phyloP scores from a whole-genome alignment of 2,113 vertebrate genomes.

The Corythoichthys intestinalis region DNA sequence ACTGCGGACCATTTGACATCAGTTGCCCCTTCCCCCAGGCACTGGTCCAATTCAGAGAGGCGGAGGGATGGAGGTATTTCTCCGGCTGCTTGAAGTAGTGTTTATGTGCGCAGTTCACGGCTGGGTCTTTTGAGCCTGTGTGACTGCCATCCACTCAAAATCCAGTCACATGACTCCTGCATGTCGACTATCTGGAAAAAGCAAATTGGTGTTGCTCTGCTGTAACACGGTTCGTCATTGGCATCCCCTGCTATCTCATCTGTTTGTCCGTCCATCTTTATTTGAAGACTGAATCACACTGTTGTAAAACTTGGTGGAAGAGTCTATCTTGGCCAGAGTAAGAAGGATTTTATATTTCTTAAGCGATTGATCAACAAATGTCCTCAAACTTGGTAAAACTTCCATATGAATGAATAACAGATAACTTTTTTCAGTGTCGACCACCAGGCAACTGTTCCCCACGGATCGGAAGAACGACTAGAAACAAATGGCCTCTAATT shows the following conservation, averaged over 20 bases:
- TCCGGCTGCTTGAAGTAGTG: slow-evolving; percentile 42
- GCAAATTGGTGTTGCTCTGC: background rate
- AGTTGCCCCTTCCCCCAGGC: slow-evolving; percentile 7
- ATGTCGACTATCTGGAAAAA: background rate
- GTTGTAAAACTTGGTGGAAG: too few relatives aligned
- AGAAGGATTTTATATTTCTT: too few relatives aligned
- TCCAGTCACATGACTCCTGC: slow-evolving; percentile 28
- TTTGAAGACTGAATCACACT: too few relatives aligned
- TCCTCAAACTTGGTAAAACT: too few relatives aligned
- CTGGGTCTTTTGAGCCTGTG: slow-evolving; percentile 16
- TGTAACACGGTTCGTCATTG: background rate
- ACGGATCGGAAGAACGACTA: too few relatives aligned
- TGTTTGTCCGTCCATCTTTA: too few relatives aligned
- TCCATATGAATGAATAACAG: too few relatives aligned
- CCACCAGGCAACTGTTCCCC: too few relatives aligned
- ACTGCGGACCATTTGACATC: slow-evolving; percentile 39
- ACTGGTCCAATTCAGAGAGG: slow-evolving; percentile 18
- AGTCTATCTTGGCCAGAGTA: too few relatives aligned
- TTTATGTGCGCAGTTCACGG: slow-evolving; percentile 47
- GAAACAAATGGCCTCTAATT: too few relatives aligned
- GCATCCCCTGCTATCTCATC: background rate
- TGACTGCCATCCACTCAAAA: slow-evolving; percentile 21
- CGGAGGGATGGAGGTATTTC: slow-evolving; percentile 30
- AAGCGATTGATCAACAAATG: too few relatives aligned
- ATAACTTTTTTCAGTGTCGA: too few relatives aligned